Percentiles rank a stretch among this genome's conserved stretches.
These are phyloP conservation scores for Tretioscincus oriximinensis DNA, from an alignment of 2,113 vertebrate genomes.

Conservation along the genomic window DNA sequence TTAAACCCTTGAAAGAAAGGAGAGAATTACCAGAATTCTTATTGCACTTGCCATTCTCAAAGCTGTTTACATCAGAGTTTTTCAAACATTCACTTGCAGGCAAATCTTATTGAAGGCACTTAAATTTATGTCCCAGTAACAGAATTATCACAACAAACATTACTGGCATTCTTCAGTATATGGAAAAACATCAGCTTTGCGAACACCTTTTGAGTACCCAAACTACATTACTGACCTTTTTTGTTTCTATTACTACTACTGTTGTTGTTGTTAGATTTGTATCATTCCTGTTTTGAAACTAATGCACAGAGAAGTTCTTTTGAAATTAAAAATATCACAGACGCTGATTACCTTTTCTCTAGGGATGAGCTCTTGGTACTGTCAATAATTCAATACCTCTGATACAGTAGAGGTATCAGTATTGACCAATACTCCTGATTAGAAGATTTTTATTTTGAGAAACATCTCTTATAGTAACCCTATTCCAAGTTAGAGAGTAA, in stretches of 20 bases:
- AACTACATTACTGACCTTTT: not conserved
- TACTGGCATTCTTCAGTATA: conserved; percentile 4
- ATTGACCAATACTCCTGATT: no score
- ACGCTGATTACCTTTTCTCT: not conserved
- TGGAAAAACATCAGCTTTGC: not conserved
- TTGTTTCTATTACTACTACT: not conserved
- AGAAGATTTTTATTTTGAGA: no score
- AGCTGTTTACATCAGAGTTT: conserved; percentile 1
- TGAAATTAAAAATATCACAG: not conserved
- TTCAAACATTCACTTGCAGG: not conserved
- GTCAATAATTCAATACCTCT: no score
- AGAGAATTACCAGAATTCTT: conserved; percentile 30
- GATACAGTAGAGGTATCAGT: no score
- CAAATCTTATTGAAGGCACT: not conserved
- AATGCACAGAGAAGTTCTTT: not conserved
- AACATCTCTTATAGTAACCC: no score
- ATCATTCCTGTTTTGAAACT: not conserved
- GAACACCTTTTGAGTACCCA: not conserved
- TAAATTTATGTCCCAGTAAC: not conserved
- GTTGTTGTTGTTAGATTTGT: not conserved
- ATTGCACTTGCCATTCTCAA: conserved; percentile 29
- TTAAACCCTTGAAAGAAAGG: conserved; percentile 10
- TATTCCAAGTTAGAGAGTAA: no score
- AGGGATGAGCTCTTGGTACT: no score
- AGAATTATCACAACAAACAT: not conserved